Base-by-base conservation (phyloP, 2,113 vertebrate genomes). In the Ceratotherium simum region DNA sequence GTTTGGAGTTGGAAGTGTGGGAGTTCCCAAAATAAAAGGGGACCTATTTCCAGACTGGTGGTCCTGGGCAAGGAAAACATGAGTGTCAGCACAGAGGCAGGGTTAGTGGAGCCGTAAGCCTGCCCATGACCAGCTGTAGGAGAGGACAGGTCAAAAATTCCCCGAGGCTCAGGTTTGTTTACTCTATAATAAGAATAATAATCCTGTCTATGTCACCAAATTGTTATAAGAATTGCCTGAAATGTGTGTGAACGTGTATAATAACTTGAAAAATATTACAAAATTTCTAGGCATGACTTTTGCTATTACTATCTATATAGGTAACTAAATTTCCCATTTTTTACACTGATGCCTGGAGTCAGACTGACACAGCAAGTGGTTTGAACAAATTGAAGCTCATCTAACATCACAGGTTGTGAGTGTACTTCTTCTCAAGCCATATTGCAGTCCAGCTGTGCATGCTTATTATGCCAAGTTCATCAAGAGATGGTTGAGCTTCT, bases 311-410 rank as follows among this genome's bases (percentile, higher is more conserved):
- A 78, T 94, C 90, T 58, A 88, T 87, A 25, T 69, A 95, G 75
- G 90, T 96, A 90, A 96, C 79, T 96, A 96, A 92, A 97, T 96
- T 97, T 97, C 84, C 76, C 93, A 92, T 96, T 97, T 96, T 96
- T 90, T 93, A 96, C 94, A 80, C 58, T n/a, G 90, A 72, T 73
- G 96, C 93, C 90, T 95, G 60, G 90, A 97, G 90, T 96, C 86
- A 91, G 79, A 96, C 90, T 60, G 93, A 94, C 88, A 69, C 95
- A 91, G 96, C 96, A 89, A 95, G 96, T 92, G 72, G 90, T 85
- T 82, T 90, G 96, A 89, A 97, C 96, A 97, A 96, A 98, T 60
- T 94, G 98, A 97, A 97, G 94, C 90, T 94, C 96, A 90, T 96
- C 92, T 78, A 81, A 67, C 86, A 27, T 69, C 86, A 54, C 70